Base-by-base conservation (phyloP, 2,113 vertebrate genomes). In the Heterochromis multidens region DNA sequence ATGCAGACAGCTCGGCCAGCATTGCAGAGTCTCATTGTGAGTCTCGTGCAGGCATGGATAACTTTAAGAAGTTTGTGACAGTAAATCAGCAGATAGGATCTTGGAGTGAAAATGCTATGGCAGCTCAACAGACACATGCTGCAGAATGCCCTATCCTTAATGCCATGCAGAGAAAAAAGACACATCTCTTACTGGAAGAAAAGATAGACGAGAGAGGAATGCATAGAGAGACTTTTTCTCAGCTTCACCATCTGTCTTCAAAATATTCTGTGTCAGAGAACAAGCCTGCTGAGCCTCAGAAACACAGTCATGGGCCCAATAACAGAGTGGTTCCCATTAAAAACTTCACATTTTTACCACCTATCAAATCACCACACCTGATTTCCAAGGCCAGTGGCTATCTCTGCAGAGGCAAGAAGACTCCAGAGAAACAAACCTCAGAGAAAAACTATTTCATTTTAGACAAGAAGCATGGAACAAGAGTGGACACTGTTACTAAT, bases 331-430 rank as follows among this genome's bases (percentile, higher is more conserved):
- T 94, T 77, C 93, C 92, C 14, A 91, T 95, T 54, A 94, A 86
- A 86, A 96, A 80, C 79, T 89, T 95, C 16, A 80, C 91, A 25
- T 92, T 95, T 81, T 85, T 96, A 56, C 96, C 96, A 13, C 94
- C 94, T 1, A 92, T 96, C n/a, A 90, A 86, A 80, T 52, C 89
- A 31, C 62, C 74, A 17, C 83, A 40, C 17, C 31, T 33, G 21
- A 67, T 43, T 82, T 79, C 72, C 21, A 89, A 43, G 21, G 54
- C 19, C 54, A 25, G n/a, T 21, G 23, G 31, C 16, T 79, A 81
- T 62, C 52, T 77, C 61, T 82, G 76, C 83, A 81, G 52, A 62
- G 60, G 49, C 13, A 87, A 81, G 16, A 78, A 61, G 35, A 23
- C 59, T 31, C 7, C 25, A 43, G 85, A 65, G 14, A 65, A 17